Conservation (phyloP, 2,888 invertebrate genomes). For the Apodemia hepburni region DNA sequence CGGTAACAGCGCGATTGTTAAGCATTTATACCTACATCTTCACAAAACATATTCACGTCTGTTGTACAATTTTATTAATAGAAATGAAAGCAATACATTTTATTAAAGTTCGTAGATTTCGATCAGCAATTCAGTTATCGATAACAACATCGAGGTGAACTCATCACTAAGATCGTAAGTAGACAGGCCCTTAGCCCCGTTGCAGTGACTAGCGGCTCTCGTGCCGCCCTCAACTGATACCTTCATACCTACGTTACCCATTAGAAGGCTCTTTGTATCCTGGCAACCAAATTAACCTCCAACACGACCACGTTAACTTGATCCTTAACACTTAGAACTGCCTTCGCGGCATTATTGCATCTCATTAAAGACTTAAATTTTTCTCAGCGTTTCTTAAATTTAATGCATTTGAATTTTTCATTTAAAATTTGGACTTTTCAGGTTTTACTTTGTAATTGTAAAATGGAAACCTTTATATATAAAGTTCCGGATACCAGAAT, state of each 20-base stretch:
- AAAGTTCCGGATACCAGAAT: too few relatives aligned
- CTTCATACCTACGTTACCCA: slow-evolving; percentile 30
- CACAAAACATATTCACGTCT: too few relatives aligned
- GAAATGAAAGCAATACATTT: too few relatives aligned
- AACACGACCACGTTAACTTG: slow-evolving; percentile 26
- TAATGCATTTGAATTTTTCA: background rate
- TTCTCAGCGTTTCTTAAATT: slow-evolving; percentile 1
- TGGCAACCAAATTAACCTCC: slow-evolving; percentile 25
- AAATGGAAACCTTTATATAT: background rate
- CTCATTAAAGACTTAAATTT: slow-evolving; percentile 32
- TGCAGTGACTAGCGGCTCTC: slow-evolving; percentile 43
- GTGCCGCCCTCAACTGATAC: slow-evolving; percentile 43
- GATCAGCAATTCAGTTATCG: slow-evolving; percentile 25
- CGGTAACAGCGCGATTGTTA: too few relatives aligned
- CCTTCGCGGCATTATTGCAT: slow-evolving; percentile 27
- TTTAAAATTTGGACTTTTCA: background rate
- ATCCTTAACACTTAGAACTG: slow-evolving; percentile 26
- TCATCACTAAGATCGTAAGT: slow-evolving; percentile 42
- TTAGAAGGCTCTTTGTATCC: slow-evolving; percentile 30
- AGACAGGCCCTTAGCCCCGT: slow-evolving; percentile 65
- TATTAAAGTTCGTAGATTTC: background rate
- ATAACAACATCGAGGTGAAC: slow-evolving; percentile 30
- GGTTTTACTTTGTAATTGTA: background rate
- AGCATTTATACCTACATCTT: too few relatives aligned
- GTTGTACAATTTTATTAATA: too few relatives aligned